phyloP scores from a whole-genome alignment of 2,888 invertebrate species.

The Girardia tigrina region DNA sequence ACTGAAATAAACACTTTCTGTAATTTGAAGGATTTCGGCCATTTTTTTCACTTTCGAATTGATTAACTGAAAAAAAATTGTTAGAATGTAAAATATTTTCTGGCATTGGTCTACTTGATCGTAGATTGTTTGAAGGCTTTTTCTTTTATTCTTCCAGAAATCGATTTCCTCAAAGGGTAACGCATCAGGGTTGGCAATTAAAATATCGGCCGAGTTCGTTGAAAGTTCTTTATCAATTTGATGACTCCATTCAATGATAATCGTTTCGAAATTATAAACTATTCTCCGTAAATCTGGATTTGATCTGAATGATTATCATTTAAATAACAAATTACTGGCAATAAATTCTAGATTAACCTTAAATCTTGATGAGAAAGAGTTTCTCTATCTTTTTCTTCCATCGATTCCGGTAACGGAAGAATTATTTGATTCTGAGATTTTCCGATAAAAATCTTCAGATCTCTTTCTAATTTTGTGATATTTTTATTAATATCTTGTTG shows the following conservation, averaged over 20 bases:
- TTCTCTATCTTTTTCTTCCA: not conserved
- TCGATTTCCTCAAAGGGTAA: slow-evolving; percentile 61
- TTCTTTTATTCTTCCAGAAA: slow-evolving; percentile 65
- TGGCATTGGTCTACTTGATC: slow-evolving; percentile 60
- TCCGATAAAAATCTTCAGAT: not conserved
- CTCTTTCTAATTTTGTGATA: not conserved
- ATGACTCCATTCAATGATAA: slow-evolving; percentile 75
- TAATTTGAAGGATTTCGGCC: slow-evolving; percentile 70
- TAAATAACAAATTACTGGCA: not conserved
- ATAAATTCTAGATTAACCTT: not conserved
- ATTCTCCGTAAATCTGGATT: slow-evolving; percentile 55
- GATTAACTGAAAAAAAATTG: slow-evolving; percentile 27
- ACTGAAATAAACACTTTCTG: slow-evolving; percentile 72
- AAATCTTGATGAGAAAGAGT: not conserved
- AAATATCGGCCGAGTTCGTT: slow-evolving; percentile 67
- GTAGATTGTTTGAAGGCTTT: slow-evolving; percentile 68
- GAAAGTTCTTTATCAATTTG: slow-evolving; percentile 72
- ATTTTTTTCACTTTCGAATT: slow-evolving; percentile 59
- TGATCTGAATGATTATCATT: not conserved
- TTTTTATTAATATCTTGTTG: not conserved
- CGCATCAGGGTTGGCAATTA: slow-evolving; percentile 63
- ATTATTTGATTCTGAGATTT: not conserved
- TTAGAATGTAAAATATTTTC: too few species aligned
- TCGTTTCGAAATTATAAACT: slow-evolving; percentile 76
- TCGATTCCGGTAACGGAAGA: not conserved